Base-by-base conservation (phyloP, 2,888 invertebrate genomes). In the Chesias legatella region DNA sequence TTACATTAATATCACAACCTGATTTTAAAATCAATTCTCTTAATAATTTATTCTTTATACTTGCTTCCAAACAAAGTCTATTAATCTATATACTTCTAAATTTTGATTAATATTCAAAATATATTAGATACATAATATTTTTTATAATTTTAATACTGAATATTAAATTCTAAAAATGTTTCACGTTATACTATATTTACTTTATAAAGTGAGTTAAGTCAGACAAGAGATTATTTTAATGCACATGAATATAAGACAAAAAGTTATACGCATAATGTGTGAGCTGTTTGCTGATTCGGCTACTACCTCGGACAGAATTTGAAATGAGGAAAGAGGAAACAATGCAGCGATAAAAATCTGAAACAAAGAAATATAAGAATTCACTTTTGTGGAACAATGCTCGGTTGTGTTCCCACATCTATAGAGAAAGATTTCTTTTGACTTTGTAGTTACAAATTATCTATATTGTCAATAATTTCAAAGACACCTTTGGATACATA, bases 301-400 rank as follows among this genome's bases (percentile, higher is more conserved):
- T 56, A 73, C 83, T 90, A 91, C 88, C 91, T 91, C 53, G 94
- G 94, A 73, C 97, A 97, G 81, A 94, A 94, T 68, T 92, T 92
- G 74, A 93, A 93, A 78, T 94, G 91, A 34, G 96, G 96, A 81
- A 95, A 96, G 57, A 97, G 90, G 79, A 93, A 94, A 84, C 97
- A 97, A 80, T 97, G 97, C 58, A 97, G 90, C 48, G 96, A 96
- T 66, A 94, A 91, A 84, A 97, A 96, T 80, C 95, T 94, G 91
- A 36, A 92, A 91, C 75, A 83, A 82, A 73, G 51, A 58, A 53
- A 50, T 37, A 50, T 41, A 48, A 5, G 25, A 35, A 50, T 41
- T 33, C 17, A 34, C 27, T 26, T 33, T 42, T 34, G 30, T 41
- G 29, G 31, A 29, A 21, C 34, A 9, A 23, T 22, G 37, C 11